Percentiles rank a stretch among this genome's conserved stretches.
Conservation (phyloP, 1,140 invertebrate genomes). For the Drosophila micromelanica region DNA sequence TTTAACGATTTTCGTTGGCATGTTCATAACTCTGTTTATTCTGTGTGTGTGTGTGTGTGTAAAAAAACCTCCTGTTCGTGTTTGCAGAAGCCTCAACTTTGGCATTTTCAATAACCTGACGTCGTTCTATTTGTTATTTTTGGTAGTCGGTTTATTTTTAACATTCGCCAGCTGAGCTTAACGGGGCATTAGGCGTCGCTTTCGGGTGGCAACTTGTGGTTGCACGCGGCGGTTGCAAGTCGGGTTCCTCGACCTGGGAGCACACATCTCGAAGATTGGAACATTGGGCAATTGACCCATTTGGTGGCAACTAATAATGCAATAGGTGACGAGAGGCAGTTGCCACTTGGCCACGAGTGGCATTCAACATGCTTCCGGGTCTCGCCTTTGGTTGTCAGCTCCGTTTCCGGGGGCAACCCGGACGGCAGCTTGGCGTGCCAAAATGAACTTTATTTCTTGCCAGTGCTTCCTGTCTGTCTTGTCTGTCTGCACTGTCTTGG, state of each 20-base stretch:
- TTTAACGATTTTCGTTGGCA: background rate
- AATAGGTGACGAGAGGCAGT: constrained; percentile 34
- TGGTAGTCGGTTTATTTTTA: constrained; percentile 56
- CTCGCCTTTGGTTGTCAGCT: constrained; percentile 46
- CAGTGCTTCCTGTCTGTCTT: constrained; percentile 8
- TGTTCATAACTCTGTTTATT: constrained; percentile 19
- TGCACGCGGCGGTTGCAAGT: background rate
- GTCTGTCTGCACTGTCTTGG: constrained; percentile 2
- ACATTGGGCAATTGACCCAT: constrained; percentile 65
- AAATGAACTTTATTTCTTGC: constrained; percentile 62
- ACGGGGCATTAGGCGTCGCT: constrained; percentile 1
- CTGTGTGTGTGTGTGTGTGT: constrained; percentile 4
- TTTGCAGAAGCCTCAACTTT: constrained; percentile 52
- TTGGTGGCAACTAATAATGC: constrained; percentile 67
- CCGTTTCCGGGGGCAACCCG: constrained; percentile 45
- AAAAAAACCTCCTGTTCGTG: constrained; percentile 6
- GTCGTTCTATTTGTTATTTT: constrained; percentile 49
- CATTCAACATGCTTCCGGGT: constrained; percentile 52
- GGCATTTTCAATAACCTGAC: constrained; percentile 49
- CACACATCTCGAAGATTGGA: constrained; percentile 1
- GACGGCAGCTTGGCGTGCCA: constrained; percentile 57
- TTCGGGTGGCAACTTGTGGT: background rate
- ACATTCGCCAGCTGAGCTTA: constrained; percentile 24
- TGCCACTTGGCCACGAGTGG: constrained; percentile 12
- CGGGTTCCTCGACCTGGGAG: constrained; percentile 27